Evolutionary conservation across 2,888 invertebrate genomes (phyloP).

Genomic region (Drosophila rellima): DNA sequence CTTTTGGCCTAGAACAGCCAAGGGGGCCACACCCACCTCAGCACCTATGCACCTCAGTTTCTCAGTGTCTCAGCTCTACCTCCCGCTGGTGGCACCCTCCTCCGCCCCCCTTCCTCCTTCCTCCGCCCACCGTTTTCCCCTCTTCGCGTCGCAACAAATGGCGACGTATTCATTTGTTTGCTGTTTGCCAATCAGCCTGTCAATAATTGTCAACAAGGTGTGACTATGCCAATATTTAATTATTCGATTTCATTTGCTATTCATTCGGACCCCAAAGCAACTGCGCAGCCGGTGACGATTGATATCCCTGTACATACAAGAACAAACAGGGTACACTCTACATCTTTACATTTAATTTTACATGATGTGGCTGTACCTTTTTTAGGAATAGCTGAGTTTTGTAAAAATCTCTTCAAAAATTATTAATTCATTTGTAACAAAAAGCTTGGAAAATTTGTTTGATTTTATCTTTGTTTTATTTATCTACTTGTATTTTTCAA

Average conservation of each 20-base stretch:
- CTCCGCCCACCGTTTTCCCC: background rate
- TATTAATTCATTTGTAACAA: too few species aligned
- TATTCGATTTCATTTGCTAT: slow-evolving; percentile 76
- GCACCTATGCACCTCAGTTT: background rate
- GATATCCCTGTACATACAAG: slow-evolving; percentile 22
- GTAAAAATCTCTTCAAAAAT: too few species aligned
- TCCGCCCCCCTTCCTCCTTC: background rate
- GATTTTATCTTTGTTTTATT: too few species aligned
- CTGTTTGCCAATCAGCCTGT: slow-evolving; percentile 81
- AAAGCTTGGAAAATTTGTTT: too few species aligned
- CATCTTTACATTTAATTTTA: background rate
- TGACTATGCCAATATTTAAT: slow-evolving; percentile 81
- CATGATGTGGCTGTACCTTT: background rate
- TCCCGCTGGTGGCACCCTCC: background rate
- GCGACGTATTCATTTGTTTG: slow-evolving; percentile 78
- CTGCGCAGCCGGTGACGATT: slow-evolving; percentile 35
- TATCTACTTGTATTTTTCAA: too few species aligned
- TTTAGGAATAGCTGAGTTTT: too few species aligned
- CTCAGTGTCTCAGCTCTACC: background rate
- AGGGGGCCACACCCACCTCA: slow-evolving; percentile 49
- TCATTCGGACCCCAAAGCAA: slow-evolving; percentile 43
- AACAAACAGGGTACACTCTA: background rate
- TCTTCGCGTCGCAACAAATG: slow-evolving; percentile 34
- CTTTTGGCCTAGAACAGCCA: slow-evolving; percentile 49
- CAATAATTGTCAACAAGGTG: slow-evolving; percentile 82